phyloP scores from a whole-genome alignment of 2,888 invertebrate species.

The Pterobdella sp. region DNA sequence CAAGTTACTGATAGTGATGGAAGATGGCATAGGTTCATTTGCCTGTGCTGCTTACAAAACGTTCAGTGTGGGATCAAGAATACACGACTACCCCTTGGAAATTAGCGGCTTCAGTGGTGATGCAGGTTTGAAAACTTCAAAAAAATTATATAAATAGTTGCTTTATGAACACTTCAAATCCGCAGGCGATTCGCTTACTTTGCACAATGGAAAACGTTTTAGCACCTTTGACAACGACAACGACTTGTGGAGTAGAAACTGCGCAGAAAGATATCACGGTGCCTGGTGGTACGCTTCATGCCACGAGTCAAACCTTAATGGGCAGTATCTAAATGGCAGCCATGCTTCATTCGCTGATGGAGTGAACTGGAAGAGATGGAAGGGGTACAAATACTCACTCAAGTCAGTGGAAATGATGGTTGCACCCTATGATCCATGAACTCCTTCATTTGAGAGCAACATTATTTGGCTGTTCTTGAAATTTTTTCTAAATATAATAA shows the following conservation, averaged over 20 bases:
- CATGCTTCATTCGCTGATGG: constrained; percentile 4
- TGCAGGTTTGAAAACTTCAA: not conserved
- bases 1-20: not conserved
- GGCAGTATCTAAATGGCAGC: not conserved
- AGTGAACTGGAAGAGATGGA: constrained; percentile 12
- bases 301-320: constrained; percentile 7
- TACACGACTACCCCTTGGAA: not conserved
- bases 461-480: no score
- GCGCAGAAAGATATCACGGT: constrained; percentile 8
- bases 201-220: constrained; percentile 6
- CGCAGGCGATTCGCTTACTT: not conserved
- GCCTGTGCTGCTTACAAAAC: not conserved
- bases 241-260: constrained; percentile 2
- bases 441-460: no score
- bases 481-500: no score
- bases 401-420: not conserved
- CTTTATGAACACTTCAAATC: no score
- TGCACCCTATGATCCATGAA: no score
- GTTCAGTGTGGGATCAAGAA: not conserved
- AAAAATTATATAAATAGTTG: not conserved
- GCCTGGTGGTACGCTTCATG: constrained; percentile 12
- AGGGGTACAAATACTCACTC: not conserved
- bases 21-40: not conserved
- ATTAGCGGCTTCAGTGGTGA: not conserved
- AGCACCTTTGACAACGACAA: constrained; percentile 18